Evolutionary conservation across 2,888 invertebrate genomes (phyloP), one percentile per base, ranked within the genome.

Genomic region (Spodoptera exigua): DNA sequence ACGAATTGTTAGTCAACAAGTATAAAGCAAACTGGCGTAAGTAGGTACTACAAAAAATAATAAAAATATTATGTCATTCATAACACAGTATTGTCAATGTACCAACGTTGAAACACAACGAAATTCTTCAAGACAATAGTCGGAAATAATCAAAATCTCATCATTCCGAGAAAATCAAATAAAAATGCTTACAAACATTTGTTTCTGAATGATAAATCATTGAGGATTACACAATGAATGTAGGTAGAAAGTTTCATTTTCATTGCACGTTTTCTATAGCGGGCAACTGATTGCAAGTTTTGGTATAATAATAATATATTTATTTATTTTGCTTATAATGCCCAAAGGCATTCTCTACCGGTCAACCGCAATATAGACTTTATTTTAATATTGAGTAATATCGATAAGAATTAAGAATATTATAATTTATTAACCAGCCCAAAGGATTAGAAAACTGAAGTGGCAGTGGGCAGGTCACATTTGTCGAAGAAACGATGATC

Each of bases 81-180:
- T 21, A 63, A 57, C 57, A 52, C 13, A 39, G 47, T 47, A 69
- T 69, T 69, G 74, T 76, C 64, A 58, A 62, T 54, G 36, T 41
- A 36, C 44, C 55, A n/a, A n/a, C n/a, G n/a, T 40, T 53, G 41
- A 63, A 61, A 64, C 60, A 70, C 58, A 74, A 61, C 52, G 55
- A 54, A 59, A 73, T 76, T 58, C 62, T 51, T 54, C 11, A 9
- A 51, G n/a, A 78, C 75, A 80, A 80, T 71, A 45, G 62, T 52
- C 64, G 76, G 69, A 80, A 62, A 72, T 60, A 49, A 60, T 67
- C 61, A 61, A 68, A 77, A 65, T 67, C 61, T 60, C 46, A 61
- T 70, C 73, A 76, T 78, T 76, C 76, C 70, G 48, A 75, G 63
- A 60, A 57, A 71, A 61, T 48, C 58, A 78, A 65, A 65, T 63